Percentiles rank a stretch among this genome's conserved stretches.
phyloP scores from a whole-genome alignment of 2,888 invertebrate species.

The Pachydiplax longipennis region DNA sequence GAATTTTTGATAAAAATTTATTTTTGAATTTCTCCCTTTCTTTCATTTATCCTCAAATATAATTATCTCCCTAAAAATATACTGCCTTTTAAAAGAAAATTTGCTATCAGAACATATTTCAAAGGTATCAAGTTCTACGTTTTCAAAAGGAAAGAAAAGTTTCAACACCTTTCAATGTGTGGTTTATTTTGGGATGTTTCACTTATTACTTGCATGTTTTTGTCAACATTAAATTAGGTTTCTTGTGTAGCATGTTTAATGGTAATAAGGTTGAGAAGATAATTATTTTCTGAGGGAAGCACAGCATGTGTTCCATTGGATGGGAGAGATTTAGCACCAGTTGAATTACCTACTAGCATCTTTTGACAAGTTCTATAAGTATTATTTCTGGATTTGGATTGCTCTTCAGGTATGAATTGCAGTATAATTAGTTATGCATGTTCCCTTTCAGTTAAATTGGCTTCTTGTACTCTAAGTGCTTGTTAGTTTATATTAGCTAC shows the following conservation, averaged over 20 bases:
- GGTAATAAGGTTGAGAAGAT: neutral
- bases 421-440: neutral
- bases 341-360: slow-evolving; percentile 10
- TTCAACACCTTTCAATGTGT: too few relatives aligned
- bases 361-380: neutral
- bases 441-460: neutral
- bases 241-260: neutral
- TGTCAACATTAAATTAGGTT: too few relatives aligned
- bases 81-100: too few relatives aligned
- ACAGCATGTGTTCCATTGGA: neutral
- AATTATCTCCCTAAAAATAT: too few relatives aligned
- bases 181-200: too few relatives aligned
- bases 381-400: neutral
- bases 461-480: neutral
- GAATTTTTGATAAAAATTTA: too few relatives aligned
- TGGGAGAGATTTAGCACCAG: neutral
- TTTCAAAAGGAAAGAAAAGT: too few relatives aligned
- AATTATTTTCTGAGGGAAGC: neutral
- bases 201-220: too few relatives aligned
- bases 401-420: neutral
- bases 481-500: neutral
- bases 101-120: too few relatives aligned
- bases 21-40: too few relatives aligned
- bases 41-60: too few relatives aligned
- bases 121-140: too few relatives aligned